Percentiles rank a stretch among this genome's conserved stretches.
These are phyloP conservation scores for Athalia cordata DNA, from an alignment of 2,888 invertebrate species.

Conservation along the genomic window DNA sequence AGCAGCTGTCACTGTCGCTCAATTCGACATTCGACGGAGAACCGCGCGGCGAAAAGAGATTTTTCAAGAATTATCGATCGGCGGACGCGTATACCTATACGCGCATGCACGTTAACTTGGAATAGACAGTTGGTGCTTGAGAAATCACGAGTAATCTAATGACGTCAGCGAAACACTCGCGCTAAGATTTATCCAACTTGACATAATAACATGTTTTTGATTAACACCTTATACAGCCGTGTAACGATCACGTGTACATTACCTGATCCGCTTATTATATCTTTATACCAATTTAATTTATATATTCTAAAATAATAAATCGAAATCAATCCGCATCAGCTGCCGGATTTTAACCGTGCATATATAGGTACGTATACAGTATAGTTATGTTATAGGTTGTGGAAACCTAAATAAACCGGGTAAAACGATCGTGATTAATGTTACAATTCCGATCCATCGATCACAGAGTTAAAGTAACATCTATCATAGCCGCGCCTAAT, in stretches of 20 bases:
- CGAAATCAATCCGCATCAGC: neutral
- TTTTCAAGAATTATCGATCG: too few species aligned
- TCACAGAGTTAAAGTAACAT: constrained; percentile 41
- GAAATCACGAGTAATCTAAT: neutral
- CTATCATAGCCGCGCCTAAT: constrained; percentile 42
- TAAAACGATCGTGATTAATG: constrained; percentile 39
- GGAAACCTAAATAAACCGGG: neutral
- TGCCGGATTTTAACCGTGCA: too few species aligned
- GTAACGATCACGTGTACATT: too few species aligned
- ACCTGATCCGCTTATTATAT: neutral
- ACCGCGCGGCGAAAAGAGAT: too few species aligned
- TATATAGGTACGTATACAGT: too few species aligned
- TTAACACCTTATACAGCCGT: neutral
- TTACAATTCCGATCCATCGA: constrained; percentile 41
- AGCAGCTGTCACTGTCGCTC: too few species aligned
- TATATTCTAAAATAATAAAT: too few species aligned
- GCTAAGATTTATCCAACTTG: neutral
- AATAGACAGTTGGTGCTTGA: neutral
- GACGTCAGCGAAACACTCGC: neutral
- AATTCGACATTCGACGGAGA: too few species aligned
- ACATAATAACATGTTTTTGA: neutral
- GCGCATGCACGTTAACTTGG: too few species aligned
- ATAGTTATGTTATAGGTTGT: neutral
- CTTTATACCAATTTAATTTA: too few species aligned
- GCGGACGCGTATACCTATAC: too few species aligned